Percentiles rank a stretch among this genome's conserved stretches.
phyloP scores from a whole-genome alignment of 2,113 vertebrate genomes.

The Lepisosteus osseus region DNA sequence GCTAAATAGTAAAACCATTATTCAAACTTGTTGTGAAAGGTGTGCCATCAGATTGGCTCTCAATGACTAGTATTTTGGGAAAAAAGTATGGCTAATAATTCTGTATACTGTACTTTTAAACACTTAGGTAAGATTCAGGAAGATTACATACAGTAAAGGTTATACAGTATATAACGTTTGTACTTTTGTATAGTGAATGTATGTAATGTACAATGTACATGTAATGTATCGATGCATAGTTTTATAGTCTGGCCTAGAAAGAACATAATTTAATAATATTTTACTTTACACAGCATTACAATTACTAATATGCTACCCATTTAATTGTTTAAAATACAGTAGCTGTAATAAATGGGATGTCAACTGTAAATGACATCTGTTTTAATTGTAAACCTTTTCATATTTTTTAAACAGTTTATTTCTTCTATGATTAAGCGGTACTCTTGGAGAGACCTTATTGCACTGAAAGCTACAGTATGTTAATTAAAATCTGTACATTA shows the following conservation, averaged over 20 bases:
- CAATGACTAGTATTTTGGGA: too few species aligned
- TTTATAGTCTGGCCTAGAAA: background rate
- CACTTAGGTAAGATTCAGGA: too few species aligned
- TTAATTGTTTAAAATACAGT: background rate
- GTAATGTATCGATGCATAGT: background rate
- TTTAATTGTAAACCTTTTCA: background rate
- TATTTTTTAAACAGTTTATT: background rate
- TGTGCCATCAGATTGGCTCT: too few species aligned
- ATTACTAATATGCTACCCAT: background rate
- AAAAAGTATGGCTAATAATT: too few species aligned
- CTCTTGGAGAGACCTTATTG: background rate
- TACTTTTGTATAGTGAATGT: background rate
- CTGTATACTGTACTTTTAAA: too few species aligned
- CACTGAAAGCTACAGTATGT: background rate
- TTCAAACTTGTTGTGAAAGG: too few species aligned
- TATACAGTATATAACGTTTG: too few species aligned
- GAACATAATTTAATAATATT: background rate
- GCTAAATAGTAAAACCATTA: too few species aligned
- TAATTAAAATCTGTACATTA: too few species aligned
- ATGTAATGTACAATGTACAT: background rate
- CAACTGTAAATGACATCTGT: background rate
- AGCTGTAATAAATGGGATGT: background rate
- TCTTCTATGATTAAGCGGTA: too few species aligned
- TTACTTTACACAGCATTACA: background rate
- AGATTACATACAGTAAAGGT: too few species aligned